phyloP scores from a whole-genome alignment of 2,113 vertebrate species.

The Electrona antarctica region DNA sequence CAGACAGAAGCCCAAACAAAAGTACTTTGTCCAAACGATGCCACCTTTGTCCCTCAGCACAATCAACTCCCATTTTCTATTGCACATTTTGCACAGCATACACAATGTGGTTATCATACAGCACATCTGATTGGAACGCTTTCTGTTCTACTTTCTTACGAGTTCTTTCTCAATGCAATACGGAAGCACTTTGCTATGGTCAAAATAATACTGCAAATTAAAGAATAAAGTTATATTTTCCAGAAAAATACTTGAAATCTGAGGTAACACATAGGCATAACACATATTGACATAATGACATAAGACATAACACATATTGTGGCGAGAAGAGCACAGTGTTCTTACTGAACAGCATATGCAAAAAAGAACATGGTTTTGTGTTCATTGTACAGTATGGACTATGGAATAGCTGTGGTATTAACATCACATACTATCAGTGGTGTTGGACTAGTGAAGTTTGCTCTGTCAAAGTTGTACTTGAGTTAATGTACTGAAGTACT shows the following conservation, averaged over 20 bases:
- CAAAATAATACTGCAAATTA: neutral
- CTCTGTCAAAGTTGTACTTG: too few species aligned
- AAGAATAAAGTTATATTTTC: neutral
- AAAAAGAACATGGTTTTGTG: neutral
- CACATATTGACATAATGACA: too few species aligned
- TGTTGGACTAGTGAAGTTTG: too few species aligned
- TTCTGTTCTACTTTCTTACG: conserved; percentile 17
- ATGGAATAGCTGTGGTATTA: too few species aligned
- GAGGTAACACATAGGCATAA: neutral
- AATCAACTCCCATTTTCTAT: conserved; percentile 54
- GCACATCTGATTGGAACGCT: conserved; percentile 27
- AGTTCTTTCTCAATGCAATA: neutral
- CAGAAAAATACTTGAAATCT: neutral
- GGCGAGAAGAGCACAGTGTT: neutral
- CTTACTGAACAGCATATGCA: neutral
- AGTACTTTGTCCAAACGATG: conserved; percentile 85
- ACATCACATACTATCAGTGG: too few species aligned
- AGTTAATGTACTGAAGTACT: neutral
- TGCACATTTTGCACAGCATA: conserved; percentile 35
- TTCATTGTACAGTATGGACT: too few species aligned
- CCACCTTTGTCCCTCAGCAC: conserved; percentile 64
- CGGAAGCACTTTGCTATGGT: neutral
- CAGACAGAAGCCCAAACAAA: conserved; percentile 78
- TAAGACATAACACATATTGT: neutral
- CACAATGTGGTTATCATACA: conserved; percentile 37